Percentiles rank a stretch among this genome's conserved stretches.
phyloP scores from a whole-genome alignment of 1,140 invertebrate genomes.

The Physella acuta region DNA sequence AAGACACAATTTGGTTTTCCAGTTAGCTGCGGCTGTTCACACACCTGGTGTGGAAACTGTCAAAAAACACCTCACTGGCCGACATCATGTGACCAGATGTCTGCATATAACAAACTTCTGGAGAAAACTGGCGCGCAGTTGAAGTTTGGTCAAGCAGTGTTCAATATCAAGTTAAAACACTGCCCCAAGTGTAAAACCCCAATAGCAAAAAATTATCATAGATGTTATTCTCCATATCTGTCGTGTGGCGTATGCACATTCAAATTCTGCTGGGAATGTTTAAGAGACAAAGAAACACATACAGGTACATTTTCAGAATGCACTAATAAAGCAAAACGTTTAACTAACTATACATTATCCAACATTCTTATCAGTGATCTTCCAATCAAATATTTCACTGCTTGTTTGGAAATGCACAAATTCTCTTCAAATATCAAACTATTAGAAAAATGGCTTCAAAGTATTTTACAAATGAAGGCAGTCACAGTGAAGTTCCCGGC shows the following conservation, averaged over 20 bases:
- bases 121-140: constrained; percentile 1
- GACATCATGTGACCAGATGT: constrained; percentile 16
- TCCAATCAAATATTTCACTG: background rate
- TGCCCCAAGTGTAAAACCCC: constrained; percentile 14
- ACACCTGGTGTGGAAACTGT: constrained; percentile 9
- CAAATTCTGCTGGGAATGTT: constrained; percentile 10
- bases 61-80: constrained; percentile 12
- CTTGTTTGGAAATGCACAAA: background rate
- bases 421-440: background rate
- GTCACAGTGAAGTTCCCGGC: background rate
- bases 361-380: background rate
- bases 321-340: background rate
- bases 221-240: background rate
- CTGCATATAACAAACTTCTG: constrained; percentile 17
- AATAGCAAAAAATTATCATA: background rate
- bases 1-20: constrained; percentile 8
- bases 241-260: background rate
- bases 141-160: background rate
- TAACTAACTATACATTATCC: background rate
- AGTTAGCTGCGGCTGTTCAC: background rate
- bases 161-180: background rate
- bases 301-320: background rate
- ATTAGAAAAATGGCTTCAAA: background rate
- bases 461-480: background rate
- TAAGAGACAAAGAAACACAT: background rate